Evolutionary conservation across 2,797 vertebrate species (phyloP).

Genomic region (Hafferia zeledoni): DNA sequence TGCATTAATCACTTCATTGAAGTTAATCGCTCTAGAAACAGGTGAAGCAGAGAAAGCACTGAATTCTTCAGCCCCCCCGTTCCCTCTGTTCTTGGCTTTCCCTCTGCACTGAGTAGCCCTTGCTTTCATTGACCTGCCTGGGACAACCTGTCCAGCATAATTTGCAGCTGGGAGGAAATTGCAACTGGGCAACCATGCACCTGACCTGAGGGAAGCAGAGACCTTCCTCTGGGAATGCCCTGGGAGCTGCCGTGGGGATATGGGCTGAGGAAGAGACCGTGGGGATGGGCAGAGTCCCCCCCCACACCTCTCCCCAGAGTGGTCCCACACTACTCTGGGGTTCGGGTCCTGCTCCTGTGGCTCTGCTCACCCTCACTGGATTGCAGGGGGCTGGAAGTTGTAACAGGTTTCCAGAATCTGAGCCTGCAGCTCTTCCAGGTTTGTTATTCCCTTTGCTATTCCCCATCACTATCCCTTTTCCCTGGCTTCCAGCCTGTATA

Average conservation of each 20-base stretch:
- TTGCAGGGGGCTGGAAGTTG: not conserved
- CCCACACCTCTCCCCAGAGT: fast-evolving
- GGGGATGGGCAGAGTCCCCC: not conserved
- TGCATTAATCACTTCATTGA: conserved; percentile 48
- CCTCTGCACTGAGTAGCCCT: not conserved
- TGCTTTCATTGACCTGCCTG: not conserved
- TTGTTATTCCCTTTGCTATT: not conserved
- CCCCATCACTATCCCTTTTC: not conserved
- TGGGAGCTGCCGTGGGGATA: not conserved
- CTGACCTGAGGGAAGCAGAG: not conserved
- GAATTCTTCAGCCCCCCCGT: not conserved
- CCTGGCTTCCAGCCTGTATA: not conserved
- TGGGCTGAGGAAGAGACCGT: fast-evolving
- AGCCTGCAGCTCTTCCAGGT: not conserved
- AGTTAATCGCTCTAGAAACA: conserved; percentile 1
- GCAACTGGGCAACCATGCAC: not conserved
- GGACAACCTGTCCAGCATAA: not conserved
- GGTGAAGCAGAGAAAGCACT: not conserved
- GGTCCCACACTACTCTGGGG: not conserved
- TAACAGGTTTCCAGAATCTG: not conserved
- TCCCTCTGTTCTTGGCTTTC: not conserved
- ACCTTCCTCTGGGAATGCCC: not conserved
- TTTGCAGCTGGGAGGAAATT: not conserved
- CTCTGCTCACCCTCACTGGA: not conserved
- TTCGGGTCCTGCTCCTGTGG: not conserved